phyloP scores from a whole-genome alignment of 2,797 vertebrate genomes.

The Hozukius guyotensis region DNA sequence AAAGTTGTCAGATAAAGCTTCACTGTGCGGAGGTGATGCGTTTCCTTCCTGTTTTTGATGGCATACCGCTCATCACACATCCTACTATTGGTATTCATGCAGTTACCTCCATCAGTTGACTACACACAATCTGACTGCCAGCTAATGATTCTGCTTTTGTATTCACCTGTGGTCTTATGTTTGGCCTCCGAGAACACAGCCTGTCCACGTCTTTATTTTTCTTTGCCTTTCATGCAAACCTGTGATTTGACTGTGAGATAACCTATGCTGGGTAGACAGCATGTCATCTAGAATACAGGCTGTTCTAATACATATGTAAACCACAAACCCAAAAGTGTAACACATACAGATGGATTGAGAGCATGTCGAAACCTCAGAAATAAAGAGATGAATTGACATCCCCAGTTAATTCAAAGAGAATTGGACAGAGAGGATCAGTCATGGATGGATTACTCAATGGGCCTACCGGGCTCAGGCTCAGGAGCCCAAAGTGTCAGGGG shows the following conservation, averaged over 20 bases:
- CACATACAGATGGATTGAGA: neutral
- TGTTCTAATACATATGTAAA: neutral
- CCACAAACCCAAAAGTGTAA: neutral
- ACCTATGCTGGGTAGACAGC: neutral
- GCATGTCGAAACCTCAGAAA: neutral
- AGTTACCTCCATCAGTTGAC: neutral
- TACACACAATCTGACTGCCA: neutral
- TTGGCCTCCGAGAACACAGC: neutral
- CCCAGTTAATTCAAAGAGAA: constrained; percentile 2
- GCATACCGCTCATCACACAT: neutral
- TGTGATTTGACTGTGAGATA: constrained; percentile 54
- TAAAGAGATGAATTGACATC: neutral
- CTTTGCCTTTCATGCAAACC: constrained; percentile 59
- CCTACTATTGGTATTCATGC: neutral
- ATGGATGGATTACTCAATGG: neutral
- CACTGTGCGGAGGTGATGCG: neutral
- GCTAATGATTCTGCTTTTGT: neutral
- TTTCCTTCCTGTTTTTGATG: neutral
- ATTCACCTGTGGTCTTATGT: neutral
- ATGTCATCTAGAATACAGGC: neutral
- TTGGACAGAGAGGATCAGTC: constrained; percentile 4
- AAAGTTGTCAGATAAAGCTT: neutral
- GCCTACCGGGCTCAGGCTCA: neutral
- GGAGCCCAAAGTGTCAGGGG: neutral
- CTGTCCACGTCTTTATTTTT: neutral